Percentiles rank a stretch among this genome's conserved stretches.
Evolutionary conservation across 2,113 vertebrate genomes (phyloP).

Genomic region (Chloroceryle aenea): DNA sequence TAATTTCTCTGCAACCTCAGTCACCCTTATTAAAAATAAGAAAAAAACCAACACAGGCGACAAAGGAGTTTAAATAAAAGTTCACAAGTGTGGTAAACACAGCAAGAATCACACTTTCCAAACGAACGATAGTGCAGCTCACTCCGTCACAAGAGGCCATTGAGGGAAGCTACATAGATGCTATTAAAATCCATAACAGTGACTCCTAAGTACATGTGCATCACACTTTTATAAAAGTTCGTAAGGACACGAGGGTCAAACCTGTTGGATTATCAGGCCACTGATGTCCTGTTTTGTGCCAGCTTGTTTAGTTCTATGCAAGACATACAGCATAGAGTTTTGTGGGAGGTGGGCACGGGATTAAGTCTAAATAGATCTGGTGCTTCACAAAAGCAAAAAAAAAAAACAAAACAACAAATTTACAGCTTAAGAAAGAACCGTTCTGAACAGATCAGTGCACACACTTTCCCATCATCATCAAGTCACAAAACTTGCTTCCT

Average conservation of each 20-base stretch:
- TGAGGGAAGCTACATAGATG: slow-evolving; percentile 83
- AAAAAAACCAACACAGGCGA: slow-evolving; percentile 82
- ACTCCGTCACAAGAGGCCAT: slow-evolving; percentile 83
- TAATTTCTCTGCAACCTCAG: slow-evolving; percentile 91
- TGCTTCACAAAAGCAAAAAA: slow-evolving; percentile 67
- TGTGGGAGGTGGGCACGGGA: slow-evolving; percentile 64
- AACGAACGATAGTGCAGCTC: slow-evolving; percentile 82
- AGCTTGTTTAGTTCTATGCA: slow-evolving; percentile 83
- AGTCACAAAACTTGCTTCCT: background rate
- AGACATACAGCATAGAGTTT: slow-evolving; percentile 81
- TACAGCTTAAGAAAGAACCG: slow-evolving; percentile 38
- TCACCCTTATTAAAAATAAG: slow-evolving; percentile 88
- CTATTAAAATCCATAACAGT: slow-evolving; percentile 83
- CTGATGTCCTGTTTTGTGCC: slow-evolving; percentile 79
- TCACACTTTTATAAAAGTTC: slow-evolving; percentile 76
- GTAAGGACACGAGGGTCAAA: slow-evolving; percentile 80
- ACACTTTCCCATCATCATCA: background rate
- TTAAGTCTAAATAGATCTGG: slow-evolving; percentile 66
- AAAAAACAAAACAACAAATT: slow-evolving; percentile 34
- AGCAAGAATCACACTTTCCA: slow-evolving; percentile 88
- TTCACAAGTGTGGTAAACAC: slow-evolving; percentile 88
- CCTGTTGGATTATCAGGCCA: slow-evolving; percentile 81
- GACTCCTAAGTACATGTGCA: slow-evolving; percentile 79
- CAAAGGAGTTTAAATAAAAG: slow-evolving; percentile 83
- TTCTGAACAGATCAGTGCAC: slow-evolving; percentile 18